Percentiles rank a stretch among this genome's conserved stretches.
phyloP scores from a whole-genome alignment of 2,888 invertebrate genomes.

The Trichopoda pennipes region DNA sequence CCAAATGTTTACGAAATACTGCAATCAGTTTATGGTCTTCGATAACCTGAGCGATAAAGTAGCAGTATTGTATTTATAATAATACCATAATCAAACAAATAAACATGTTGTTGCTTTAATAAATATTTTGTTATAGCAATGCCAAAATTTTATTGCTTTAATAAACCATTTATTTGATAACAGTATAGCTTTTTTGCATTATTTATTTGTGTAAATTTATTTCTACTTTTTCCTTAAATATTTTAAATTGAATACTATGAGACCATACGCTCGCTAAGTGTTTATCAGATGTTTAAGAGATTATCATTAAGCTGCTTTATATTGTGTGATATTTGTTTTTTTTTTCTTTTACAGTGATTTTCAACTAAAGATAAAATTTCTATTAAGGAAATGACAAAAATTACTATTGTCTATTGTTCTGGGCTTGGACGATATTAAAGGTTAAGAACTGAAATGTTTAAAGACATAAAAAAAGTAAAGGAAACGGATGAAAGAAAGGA shows the following conservation, averaged over 20 bases:
- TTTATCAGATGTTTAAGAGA: slow-evolving; percentile 63
- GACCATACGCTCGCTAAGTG: slow-evolving; percentile 52
- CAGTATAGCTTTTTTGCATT: neutral
- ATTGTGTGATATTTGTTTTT: slow-evolving; percentile 27
- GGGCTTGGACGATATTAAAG: slow-evolving; percentile 49
- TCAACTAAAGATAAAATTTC: slow-evolving; percentile 79
- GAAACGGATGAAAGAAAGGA: slow-evolving; percentile 48
- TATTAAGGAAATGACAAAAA: slow-evolving; percentile 81
- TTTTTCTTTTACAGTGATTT: slow-evolving; percentile 51
- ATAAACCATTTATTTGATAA: no score
- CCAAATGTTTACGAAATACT: no score
- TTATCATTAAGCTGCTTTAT: slow-evolving; percentile 65
- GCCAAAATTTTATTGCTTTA: neutral
- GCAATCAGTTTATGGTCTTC: no score
- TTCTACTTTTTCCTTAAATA: neutral
- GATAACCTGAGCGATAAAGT: neutral
- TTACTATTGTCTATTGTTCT: slow-evolving; percentile 76
- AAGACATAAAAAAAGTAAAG: slow-evolving; percentile 23
- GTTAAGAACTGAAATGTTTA: slow-evolving; percentile 60
- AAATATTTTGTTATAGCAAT: neutral
- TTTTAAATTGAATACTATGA: slow-evolving; percentile 5
- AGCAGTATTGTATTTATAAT: neutral
- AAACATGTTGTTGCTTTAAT: neutral
- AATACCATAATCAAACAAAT: neutral
- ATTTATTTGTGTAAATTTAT: neutral